These are phyloP conservation scores for Meta bourneti DNA, from an alignment of 2,888 invertebrate genomes.

Conservation along the genomic window DNA sequence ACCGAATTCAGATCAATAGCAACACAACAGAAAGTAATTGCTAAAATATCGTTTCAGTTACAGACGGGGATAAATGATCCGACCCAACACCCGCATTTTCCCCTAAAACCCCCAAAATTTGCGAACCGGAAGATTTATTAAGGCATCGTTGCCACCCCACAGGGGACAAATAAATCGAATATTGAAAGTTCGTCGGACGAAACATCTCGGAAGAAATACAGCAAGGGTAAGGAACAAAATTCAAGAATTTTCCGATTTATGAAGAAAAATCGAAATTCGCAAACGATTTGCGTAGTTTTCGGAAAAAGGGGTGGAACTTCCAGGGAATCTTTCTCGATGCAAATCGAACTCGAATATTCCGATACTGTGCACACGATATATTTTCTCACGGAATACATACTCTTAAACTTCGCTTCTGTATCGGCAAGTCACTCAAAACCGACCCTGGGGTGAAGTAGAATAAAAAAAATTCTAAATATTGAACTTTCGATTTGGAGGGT, in stretches of 20 bases:
- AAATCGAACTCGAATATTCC: slow-evolving; percentile 18
- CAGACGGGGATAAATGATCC: slow-evolving; percentile 50
- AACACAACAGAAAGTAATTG: slow-evolving; percentile 53
- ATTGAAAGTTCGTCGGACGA: slow-evolving; percentile 37
- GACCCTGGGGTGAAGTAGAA: neutral
- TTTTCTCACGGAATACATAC: slow-evolving; percentile 65
- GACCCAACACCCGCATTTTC: neutral
- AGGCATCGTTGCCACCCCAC: neutral
- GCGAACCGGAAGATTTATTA: slow-evolving; percentile 31
- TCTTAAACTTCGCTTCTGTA: slow-evolving; percentile 75
- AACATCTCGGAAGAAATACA: too few species aligned
- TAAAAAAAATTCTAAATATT: slow-evolving; percentile 37
- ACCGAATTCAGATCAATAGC: slow-evolving; percentile 16
- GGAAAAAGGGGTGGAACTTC: neutral
- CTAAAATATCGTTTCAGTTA: slow-evolving; percentile 48
- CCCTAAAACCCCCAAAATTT: slow-evolving; percentile 21
- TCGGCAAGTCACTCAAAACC: slow-evolving; percentile 74
- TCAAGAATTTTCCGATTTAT: slow-evolving; percentile 31
- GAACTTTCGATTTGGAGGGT: slow-evolving; percentile 28
- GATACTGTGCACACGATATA: slow-evolving; percentile 52
- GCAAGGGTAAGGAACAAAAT: neutral
- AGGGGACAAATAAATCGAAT: slow-evolving; percentile 58
- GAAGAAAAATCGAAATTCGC: slow-evolving; percentile 23
- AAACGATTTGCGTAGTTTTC: neutral
- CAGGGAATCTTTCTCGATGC: neutral